A percentile compares a stretch with the other conserved stretches of the same genome.
Evolutionary conservation across 2,888 invertebrate genomes (phyloP).

Genomic region (Cetonia aurata): DNA sequence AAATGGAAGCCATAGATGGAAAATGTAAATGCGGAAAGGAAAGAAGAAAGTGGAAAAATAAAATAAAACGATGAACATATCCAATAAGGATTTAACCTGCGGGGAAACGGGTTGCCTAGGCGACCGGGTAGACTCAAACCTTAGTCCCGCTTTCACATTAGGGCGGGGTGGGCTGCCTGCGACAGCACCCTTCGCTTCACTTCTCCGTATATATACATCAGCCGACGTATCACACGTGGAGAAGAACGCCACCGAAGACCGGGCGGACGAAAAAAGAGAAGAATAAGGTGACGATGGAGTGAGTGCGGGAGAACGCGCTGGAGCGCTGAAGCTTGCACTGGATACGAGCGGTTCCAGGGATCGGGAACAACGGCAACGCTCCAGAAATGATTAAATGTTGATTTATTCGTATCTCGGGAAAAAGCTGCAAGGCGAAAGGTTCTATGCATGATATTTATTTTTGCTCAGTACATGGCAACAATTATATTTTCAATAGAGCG

Average conservation of each 20-base stretch:
- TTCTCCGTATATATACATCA: constrained; percentile 2
- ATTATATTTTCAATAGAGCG: constrained; percentile 18
- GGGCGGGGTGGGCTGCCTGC: constrained; percentile 52
- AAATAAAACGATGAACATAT: constrained; percentile 66
- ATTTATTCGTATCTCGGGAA: constrained; percentile 36
- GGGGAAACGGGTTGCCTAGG: constrained; percentile 64
- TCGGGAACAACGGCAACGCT: constrained; percentile 27
- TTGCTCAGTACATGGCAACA: constrained; percentile 4
- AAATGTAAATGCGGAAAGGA: constrained; percentile 61
- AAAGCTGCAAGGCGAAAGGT: constrained; percentile 23
- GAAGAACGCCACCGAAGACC: constrained; percentile 27
- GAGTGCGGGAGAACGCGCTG: constrained; percentile 14
- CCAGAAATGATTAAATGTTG: constrained; percentile 41
- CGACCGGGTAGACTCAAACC: constrained; percentile 59
- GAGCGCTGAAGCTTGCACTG: constrained; percentile 12
- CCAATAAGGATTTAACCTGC: constrained; percentile 67
- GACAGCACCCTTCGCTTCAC: constrained; percentile 21
- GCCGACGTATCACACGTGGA: constrained; percentile 36
- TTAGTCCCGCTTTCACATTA: constrained; percentile 62
- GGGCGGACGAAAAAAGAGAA: constrained; percentile 10
- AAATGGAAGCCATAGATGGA: constrained; percentile 64
- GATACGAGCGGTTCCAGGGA: not conserved
- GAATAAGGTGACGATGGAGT: constrained; percentile 27
- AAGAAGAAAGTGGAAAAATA: constrained; percentile 63
- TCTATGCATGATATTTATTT: constrained; percentile 19